These are phyloP conservation scores for Lates calcarifer DNA, from an alignment of 2,113 vertebrate species.

Conservation along the genomic window DNA sequence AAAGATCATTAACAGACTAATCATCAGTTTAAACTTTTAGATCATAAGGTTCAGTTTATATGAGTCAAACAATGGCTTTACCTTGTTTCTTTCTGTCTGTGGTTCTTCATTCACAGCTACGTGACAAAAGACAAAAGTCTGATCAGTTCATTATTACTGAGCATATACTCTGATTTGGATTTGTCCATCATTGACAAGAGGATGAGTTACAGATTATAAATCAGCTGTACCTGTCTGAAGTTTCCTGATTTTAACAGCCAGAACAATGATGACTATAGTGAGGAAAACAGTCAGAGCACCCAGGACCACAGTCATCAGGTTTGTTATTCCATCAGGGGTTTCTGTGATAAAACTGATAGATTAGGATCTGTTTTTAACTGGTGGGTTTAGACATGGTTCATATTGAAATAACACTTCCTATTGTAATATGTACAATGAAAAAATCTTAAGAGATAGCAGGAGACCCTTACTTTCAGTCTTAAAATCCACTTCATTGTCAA, in stretches of 20 bases:
- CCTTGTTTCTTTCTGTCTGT: neutral
- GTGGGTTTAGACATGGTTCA: too few species aligned
- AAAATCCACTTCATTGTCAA: too few species aligned
- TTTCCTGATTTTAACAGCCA: conserved; percentile 31
- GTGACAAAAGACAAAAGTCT: neutral
- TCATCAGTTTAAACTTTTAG: neutral
- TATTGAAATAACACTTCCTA: too few species aligned
- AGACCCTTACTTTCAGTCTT: too few species aligned
- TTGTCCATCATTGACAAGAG: neutral
- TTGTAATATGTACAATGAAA: too few species aligned
- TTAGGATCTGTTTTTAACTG: too few species aligned
- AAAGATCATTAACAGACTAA: neutral
- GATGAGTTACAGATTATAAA: fast-evolving
- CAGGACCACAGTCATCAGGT: neutral
- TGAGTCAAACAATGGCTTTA: neutral
- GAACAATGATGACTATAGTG: fast-evolving
- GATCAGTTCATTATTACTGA: neutral
- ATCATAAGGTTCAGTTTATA: neutral
- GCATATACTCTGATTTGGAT: neutral
- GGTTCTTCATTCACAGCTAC: neutral
- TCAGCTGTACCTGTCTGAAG: conserved; percentile 9
- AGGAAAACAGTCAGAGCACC: conserved; percentile 13
- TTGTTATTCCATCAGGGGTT: neutral
- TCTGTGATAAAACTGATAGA: too few species aligned
- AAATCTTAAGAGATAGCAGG: too few species aligned